These are phyloP conservation scores for Pelodytes ibericus DNA, from an alignment of 2,797 vertebrate species.

Conservation along the genomic window DNA sequence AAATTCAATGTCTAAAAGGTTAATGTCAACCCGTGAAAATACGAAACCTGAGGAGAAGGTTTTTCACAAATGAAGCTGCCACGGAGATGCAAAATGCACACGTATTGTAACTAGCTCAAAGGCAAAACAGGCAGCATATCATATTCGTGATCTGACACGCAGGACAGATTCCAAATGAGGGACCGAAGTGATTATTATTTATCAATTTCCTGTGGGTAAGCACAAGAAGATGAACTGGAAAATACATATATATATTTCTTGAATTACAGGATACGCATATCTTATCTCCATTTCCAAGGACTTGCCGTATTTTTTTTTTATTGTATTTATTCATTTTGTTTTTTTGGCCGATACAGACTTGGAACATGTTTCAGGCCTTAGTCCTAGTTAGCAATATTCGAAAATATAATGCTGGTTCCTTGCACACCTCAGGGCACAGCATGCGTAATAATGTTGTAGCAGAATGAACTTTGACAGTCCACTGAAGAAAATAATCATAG, in stretches of 20 bases:
- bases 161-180: slow-evolving; percentile 23
- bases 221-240: not conserved
- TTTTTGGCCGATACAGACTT: no score
- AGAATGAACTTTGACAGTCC: not conserved
- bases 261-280: not conserved
- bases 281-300: slow-evolving; percentile 4
- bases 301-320: not conserved
- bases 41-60: not conserved
- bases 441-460: slow-evolving; percentile 1
- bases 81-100: not conserved
- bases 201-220: slow-evolving; percentile 25
- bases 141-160: slow-evolving; percentile 12
- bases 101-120: not conserved
- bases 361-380: no score
- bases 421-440: no score
- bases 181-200: slow-evolving; percentile 30
- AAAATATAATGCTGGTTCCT: not conserved
- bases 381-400: not conserved
- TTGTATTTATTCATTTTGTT: not conserved
- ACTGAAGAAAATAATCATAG: not conserved
- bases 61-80: not conserved
- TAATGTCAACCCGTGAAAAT: not conserved
- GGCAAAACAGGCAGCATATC: slow-evolving; percentile 1
- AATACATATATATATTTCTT: not conserved
- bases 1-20: not conserved